These are phyloP conservation scores for Globia sparganii DNA, from an alignment of 2,888 invertebrate genomes.

Conservation along the genomic window DNA sequence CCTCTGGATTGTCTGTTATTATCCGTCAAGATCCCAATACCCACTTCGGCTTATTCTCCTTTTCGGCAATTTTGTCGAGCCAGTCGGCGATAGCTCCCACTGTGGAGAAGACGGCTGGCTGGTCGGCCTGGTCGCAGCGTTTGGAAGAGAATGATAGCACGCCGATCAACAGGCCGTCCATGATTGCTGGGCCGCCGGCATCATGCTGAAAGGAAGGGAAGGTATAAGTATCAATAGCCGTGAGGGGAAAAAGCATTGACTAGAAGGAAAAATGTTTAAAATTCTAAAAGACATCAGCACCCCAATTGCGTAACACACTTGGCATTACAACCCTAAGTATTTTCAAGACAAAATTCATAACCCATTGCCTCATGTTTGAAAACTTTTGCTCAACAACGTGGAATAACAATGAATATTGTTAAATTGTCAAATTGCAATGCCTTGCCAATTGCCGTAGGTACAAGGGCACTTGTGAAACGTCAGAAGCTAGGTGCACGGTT, in stretches of 20 bases:
- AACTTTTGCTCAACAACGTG: neutral
- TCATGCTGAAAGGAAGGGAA: slow-evolving; percentile 78
- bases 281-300: neutral
- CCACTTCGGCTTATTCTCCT: slow-evolving; percentile 67
- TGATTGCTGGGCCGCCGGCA: slow-evolving; percentile 85
- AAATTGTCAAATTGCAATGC: too few relatives aligned
- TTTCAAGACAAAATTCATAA: neutral
- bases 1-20: neutral
- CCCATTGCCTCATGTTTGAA: neutral
- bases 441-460: too few relatives aligned
- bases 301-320: neutral
- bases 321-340: neutral
- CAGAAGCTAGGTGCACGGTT: too few relatives aligned
- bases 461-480: too few relatives aligned
- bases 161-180: slow-evolving; percentile 80
- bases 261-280: neutral
- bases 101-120: slow-evolving; percentile 84
- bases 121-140: slow-evolving; percentile 83
- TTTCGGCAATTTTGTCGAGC: slow-evolving; percentile 76
- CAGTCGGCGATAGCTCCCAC: slow-evolving; percentile 78
- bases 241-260: neutral
- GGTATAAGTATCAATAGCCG: neutral
- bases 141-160: slow-evolving; percentile 85
- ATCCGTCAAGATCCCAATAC: neutral
- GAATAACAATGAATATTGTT: neutral